phyloP scores from a whole-genome alignment of 2,888 invertebrate genomes.

The Leistus spinibarbis region DNA sequence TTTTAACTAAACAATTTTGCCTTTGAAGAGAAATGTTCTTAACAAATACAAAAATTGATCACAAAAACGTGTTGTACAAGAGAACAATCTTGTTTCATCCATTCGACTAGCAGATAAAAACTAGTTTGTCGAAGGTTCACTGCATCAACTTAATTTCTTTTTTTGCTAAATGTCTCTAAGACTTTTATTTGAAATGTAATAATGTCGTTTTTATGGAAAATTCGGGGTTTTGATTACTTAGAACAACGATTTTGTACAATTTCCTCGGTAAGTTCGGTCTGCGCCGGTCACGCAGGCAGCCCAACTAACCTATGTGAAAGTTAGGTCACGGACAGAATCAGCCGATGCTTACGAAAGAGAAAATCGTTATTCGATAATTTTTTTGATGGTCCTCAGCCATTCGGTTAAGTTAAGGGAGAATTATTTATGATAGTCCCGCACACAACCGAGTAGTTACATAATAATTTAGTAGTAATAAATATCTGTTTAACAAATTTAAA shows the following conservation, averaged over 20 bases:
- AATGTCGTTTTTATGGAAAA: neutral
- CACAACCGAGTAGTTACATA: slow-evolving; percentile 14
- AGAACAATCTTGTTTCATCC: neutral
- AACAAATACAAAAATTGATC: too few species aligned
- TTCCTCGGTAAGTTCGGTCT: neutral
- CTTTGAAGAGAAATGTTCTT: neutral
- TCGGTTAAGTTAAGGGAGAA: slow-evolving; percentile 30
- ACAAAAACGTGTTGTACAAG: neutral
- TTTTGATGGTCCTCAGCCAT: neutral
- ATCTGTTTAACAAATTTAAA: neutral
- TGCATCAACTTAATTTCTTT: neutral
- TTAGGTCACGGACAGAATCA: slow-evolving; percentile 1
- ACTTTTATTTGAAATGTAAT: neutral
- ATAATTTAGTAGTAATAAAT: neutral
- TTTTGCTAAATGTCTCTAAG: neutral
- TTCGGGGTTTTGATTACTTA: neutral
- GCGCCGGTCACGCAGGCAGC: neutral
- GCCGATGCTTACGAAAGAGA: neutral
- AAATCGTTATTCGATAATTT: slow-evolving; percentile 9
- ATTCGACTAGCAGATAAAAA: neutral
- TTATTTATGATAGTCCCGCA: slow-evolving; percentile 16
- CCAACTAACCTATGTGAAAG: neutral
- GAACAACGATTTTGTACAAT: neutral
- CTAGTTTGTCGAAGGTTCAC: neutral
- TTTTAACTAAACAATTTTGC: neutral